phyloP scores from a whole-genome alignment of 92 coral and sea anemone species.

The Parazoanthus atlanticus region DNA sequence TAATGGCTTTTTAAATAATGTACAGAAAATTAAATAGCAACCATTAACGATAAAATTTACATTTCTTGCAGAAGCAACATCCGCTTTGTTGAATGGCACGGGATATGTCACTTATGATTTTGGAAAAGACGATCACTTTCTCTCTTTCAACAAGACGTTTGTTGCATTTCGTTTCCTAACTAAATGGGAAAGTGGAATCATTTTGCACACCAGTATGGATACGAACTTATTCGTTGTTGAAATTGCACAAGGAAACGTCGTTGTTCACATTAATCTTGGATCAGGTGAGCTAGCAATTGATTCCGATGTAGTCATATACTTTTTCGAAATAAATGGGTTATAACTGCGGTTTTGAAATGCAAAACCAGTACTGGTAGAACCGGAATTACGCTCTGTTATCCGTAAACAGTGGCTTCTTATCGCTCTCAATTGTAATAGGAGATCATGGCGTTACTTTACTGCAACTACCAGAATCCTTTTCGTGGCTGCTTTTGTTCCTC shows the following conservation, averaged over 20 bases:
- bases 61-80: conserved; percentile 61
- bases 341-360: no score
- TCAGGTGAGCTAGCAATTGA: conserved; percentile 3
- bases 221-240: neutral
- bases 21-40: neutral
- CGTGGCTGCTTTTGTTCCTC: no score
- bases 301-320: neutral
- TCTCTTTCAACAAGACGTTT: conserved; percentile 41
- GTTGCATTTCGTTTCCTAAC: conserved; percentile 75
- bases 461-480: no score
- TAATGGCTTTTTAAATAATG: no score
- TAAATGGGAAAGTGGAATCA: conserved; percentile 42
- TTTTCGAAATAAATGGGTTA: no score
- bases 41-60: no score
- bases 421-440: neutral
- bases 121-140: conserved; percentile 56
- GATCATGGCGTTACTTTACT: neutral
- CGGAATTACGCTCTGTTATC: no score
- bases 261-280: conserved; percentile 29
- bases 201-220: conserved; percentile 35
- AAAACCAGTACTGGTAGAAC: neutral
- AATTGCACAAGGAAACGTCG: conserved; percentile 13
- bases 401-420: neutral
- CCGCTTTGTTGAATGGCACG: conserved; percentile 69
- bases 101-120: conserved; percentile 66